Conservation (phyloP, 2,113 vertebrate species). For the Marcusenius ussheri region DNA sequence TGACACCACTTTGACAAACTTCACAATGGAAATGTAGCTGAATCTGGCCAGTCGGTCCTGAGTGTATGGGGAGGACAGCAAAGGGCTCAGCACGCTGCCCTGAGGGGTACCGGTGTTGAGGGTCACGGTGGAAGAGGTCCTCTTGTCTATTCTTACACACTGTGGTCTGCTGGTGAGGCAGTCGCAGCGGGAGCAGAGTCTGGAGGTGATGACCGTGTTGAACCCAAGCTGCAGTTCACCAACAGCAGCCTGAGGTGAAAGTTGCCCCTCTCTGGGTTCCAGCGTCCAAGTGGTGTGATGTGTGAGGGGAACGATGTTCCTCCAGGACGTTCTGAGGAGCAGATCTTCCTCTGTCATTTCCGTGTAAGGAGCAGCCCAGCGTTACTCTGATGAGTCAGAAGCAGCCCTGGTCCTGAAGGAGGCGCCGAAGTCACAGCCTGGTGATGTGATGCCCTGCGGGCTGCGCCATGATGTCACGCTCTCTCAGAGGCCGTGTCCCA, state of each 20-base stretch:
- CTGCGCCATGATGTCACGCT: not conserved
- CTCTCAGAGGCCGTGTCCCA: not conserved
- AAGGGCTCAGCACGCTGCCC: not conserved
- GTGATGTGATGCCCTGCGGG: not conserved
- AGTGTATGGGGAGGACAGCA: not conserved
- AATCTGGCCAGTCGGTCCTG: not conserved
- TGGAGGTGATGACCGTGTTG: not conserved
- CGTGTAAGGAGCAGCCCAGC: not conserved
- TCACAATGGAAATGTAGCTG: not conserved
- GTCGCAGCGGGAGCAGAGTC: not conserved
- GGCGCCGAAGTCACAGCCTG: not conserved
- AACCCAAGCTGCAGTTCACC: not conserved
- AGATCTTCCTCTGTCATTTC: not conserved
- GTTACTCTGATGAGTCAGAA: not conserved
- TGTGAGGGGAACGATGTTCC: not conserved
- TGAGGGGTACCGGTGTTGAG: not conserved
- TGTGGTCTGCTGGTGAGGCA: not conserved
- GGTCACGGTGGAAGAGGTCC: not conserved
- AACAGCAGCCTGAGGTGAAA: not conserved
- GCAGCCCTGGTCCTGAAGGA: not conserved
- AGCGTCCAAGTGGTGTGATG: not conserved
- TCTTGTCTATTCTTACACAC: not conserved
- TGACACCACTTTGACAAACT: not conserved
- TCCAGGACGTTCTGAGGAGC: not conserved
- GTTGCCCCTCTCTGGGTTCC: not conserved